Evolutionary conservation across 2,113 vertebrate genomes (phyloP).

Genomic region (Eurypyga helias): DNA sequence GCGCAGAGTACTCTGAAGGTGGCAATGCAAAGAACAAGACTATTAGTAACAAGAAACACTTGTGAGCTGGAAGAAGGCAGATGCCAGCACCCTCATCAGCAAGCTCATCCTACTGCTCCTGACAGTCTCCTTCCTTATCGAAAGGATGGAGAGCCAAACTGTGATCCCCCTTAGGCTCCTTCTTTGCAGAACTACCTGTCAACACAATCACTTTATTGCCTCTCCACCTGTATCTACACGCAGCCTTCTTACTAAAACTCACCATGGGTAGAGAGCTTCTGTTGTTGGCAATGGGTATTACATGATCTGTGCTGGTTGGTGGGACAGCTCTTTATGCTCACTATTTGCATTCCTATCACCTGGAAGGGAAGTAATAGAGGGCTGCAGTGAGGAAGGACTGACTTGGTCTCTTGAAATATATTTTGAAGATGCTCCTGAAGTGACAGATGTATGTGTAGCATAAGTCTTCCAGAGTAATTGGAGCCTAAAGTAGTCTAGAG

Average conservation of each 20-base stretch:
- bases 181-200: neutral
- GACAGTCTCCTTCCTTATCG: neutral
- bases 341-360: neutral
- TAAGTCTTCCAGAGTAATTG: neutral
- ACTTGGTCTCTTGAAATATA: neutral
- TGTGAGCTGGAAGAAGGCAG: neutral
- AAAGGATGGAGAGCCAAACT: slow-evolving; percentile 1
- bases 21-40: neutral
- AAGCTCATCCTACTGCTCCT: neutral
- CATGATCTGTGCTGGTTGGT: neutral
- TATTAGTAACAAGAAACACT: slow-evolving; percentile 1
- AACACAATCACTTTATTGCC: neutral
- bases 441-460: neutral
- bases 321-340: neutral
- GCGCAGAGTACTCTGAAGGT: neutral
- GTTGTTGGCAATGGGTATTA: neutral
- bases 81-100: neutral
- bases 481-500: neutral
- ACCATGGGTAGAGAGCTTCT: neutral
- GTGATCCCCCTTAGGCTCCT: neutral
- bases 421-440: neutral
- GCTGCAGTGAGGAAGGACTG: neutral
- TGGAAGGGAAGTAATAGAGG: neutral
- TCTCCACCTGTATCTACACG: neutral
- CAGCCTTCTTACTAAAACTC: neutral